Percentiles rank a stretch among this genome's conserved stretches.
Evolutionary conservation across 2,113 vertebrate genomes (phyloP).

Genomic region (Nannobrachium achirus): DNA sequence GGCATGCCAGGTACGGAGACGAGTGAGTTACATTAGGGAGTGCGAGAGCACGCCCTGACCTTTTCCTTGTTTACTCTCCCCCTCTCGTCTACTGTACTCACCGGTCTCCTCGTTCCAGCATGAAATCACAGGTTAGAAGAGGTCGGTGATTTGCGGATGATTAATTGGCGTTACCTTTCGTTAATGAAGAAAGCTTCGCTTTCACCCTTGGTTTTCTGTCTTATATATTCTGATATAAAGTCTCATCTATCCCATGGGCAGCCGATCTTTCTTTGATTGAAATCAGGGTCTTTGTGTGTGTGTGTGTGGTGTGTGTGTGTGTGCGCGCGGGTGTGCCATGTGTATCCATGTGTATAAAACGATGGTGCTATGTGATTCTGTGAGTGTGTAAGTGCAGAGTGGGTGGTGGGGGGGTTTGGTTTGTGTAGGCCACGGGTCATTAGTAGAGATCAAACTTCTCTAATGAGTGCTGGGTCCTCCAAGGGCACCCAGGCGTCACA

Average conservation of each 20-base stretch:
- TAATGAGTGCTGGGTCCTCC: constrained; percentile 73
- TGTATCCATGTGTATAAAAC: no score
- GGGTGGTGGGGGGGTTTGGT: constrained; percentile 56
- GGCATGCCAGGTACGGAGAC: constrained; percentile 29
- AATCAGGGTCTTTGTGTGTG: neutral
- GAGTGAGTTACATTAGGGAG: constrained; percentile 1
- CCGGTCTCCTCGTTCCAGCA: no score
- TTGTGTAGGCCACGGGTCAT: constrained; percentile 72
- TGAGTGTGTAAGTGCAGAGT: constrained; percentile 38
- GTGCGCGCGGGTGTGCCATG: neutral
- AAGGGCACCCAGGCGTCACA: constrained; percentile 71
- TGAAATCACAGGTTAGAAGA: neutral
- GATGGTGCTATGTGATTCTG: constrained; percentile 17
- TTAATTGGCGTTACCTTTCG: neutral
- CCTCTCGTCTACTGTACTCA: neutral
- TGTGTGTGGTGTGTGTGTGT: neutral
- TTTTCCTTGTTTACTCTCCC: neutral
- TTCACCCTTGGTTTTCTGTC: neutral
- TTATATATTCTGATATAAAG: no score
- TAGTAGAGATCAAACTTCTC: constrained; percentile 72
- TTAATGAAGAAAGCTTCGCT: neutral
- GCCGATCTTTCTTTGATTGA: neutral
- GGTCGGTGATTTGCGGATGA: neutral
- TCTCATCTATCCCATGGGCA: constrained; percentile 6
- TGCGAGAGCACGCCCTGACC: neutral